Base-by-base conservation (phyloP, 2,888 invertebrate species). In the Mythimna impura region DNA sequence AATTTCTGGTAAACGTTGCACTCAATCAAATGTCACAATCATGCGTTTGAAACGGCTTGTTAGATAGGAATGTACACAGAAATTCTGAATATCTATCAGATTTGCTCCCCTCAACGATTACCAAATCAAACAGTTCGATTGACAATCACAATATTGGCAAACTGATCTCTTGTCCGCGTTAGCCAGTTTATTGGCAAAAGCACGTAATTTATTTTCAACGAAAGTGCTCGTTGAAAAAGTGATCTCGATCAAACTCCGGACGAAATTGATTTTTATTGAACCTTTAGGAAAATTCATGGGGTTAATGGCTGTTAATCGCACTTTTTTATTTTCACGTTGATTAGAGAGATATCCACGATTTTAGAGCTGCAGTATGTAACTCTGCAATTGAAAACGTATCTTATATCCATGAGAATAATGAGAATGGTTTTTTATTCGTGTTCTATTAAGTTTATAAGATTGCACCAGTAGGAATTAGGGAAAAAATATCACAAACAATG, bases 81-180 rank as follows among this genome's bases (percentile, higher is more conserved):
- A 73, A 74, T 71, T 50, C 17, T 8, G 50, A 57, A 73, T 66
- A 67, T 66, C 17, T 43, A 64, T 4, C 66, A 79, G 70, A 81
- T 78, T 76, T 67, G 55, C 54, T 73, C 62, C 58, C 61, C 65
- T 68, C 67, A 69, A 76, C 66, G 71, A 80, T 84, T 66, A 78
- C 70, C 66, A 78, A 80, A 64, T 65, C 74, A 76, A 85, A 83
- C 77, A 79, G 73, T 73, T 82, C 64, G 54, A 74, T 74, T 81
- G 75, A 79, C 79, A 83, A 76, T 79, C 77, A 74, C 71, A 73
- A 76, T 67, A 78, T 84, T 75, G 73, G 71, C 70, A 71, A 78
- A 75, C 71, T 76, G 75, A 81, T 79, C 72, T 75, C 70, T 77
- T 71, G 69, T 66, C 70, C 30, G 50, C 61, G 64, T 71, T 76